Percentiles rank a stretch among this genome's conserved stretches.
Conservation (phyloP, 2,113 vertebrate genomes). For the Perognathus longimembris region DNA sequence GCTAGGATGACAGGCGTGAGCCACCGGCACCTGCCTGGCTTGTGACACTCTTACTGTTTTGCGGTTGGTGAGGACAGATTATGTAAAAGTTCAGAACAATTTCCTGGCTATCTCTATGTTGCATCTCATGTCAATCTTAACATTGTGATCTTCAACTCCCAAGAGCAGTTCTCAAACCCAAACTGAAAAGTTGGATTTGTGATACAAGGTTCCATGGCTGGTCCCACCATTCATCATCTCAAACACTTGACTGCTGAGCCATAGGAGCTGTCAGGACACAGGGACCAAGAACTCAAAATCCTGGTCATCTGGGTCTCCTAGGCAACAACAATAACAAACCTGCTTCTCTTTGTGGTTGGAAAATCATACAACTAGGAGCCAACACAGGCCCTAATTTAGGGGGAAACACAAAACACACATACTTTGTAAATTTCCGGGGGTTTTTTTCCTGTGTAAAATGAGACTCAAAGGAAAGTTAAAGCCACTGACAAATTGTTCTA, state of each 20-base stretch:
- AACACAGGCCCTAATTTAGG: background rate
- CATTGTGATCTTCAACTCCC: background rate
- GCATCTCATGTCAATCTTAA: background rate
- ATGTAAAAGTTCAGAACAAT: no score
- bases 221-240: background rate
- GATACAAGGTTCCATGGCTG: no score
- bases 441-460: background rate
- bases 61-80: no score
- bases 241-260: background rate
- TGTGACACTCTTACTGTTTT: background rate
- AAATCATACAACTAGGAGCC: background rate
- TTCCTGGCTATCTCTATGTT: background rate
- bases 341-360: background rate
- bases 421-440: background rate
- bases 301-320: background rate
- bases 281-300: no score
- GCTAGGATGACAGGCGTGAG: no score
- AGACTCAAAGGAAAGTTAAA: no score
- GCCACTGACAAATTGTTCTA: no score
- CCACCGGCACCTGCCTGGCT: background rate
- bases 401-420: background rate
- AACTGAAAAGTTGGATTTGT: background rate
- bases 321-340: background rate
- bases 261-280: background rate
- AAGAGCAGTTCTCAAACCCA: background rate